Evolutionary conservation across 2,113 vertebrate genomes (phyloP).

Genomic region (Montifringilla adamsi): DNA sequence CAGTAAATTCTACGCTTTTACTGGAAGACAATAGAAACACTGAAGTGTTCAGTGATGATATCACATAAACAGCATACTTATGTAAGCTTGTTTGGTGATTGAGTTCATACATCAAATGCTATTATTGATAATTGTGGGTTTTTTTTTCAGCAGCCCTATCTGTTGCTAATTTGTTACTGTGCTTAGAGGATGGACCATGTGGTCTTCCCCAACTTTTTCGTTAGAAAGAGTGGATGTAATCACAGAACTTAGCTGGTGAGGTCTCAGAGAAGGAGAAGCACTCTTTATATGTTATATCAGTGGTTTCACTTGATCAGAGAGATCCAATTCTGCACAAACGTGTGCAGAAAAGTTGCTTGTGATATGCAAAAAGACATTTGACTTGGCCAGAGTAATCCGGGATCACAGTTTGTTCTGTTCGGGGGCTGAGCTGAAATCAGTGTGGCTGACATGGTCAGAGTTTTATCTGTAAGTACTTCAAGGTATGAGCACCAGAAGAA

Average conservation of each 20-base stretch:
- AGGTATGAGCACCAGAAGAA: not conserved
- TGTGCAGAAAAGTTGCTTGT: not conserved
- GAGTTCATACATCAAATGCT: not conserved
- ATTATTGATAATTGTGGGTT: accelerated
- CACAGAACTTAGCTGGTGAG: not conserved
- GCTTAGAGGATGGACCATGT: not conserved
- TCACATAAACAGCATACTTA: not conserved
- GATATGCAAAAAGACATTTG: not conserved
- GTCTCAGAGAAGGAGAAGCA: not conserved
- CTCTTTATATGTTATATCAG: not conserved
- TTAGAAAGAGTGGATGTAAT: not conserved
- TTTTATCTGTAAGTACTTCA: not conserved
- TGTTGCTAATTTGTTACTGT: not conserved
- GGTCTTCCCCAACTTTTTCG: not conserved
- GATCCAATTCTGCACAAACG: not conserved
- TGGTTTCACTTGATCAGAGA: not conserved
- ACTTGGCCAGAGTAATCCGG: not conserved
- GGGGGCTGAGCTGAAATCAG: not conserved
- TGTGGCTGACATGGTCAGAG: not conserved
- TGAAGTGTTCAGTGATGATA: not conserved
- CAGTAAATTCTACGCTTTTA: not conserved
- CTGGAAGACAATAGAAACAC: not conserved
- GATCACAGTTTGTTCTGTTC: not conserved
- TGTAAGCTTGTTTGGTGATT: not conserved
- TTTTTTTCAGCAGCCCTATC: not conserved